Evolutionary conservation across 2,888 invertebrate genomes (phyloP).

Genomic region (Caenorhabditis sp.): DNA sequence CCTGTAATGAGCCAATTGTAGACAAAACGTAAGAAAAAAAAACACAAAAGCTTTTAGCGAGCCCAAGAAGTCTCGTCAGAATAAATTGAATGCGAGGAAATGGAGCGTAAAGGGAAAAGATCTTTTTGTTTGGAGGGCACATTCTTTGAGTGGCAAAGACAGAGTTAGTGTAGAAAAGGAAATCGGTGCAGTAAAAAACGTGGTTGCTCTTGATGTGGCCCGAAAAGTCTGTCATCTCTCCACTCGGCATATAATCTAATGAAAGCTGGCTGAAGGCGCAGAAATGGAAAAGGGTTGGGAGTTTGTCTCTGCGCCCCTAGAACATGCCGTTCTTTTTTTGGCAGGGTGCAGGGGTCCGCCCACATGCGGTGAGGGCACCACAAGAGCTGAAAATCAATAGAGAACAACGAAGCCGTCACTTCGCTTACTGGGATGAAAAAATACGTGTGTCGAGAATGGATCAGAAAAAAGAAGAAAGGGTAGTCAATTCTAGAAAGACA

Average conservation of each 20-base stretch:
- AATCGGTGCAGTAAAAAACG: slow-evolving; percentile 3
- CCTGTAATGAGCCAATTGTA: background rate
- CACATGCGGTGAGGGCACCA: slow-evolving; percentile 26
- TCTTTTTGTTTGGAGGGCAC: background rate
- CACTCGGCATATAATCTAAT: slow-evolving; percentile 43
- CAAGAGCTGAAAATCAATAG: slow-evolving; percentile 46
- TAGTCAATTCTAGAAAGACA: slow-evolving; percentile 5
- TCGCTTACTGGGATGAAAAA: no score
- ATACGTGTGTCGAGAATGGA: slow-evolving; percentile 10
- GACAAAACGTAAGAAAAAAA: background rate
- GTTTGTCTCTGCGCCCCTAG: slow-evolving; percentile 31
- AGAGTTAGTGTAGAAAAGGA: no score
- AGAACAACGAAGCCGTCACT: no score
- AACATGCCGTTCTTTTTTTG: slow-evolving; percentile 48
- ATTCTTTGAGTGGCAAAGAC: background rate
- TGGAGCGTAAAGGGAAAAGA: background rate
- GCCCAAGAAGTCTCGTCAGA: background rate
- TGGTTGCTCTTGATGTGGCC: slow-evolving; percentile 5
- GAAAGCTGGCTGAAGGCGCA: slow-evolving; percentile 15
- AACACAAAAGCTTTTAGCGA: background rate
- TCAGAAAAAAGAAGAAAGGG: slow-evolving; percentile 4
- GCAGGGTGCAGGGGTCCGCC: slow-evolving; percentile 22
- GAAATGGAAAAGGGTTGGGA: slow-evolving; percentile 21
- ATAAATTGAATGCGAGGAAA: slow-evolving; percentile 28
- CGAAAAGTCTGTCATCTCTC: slow-evolving; percentile 37